Evolutionary conservation across 1,140 invertebrate species (phyloP).

Genomic region (Eufriesea mexicana): DNA sequence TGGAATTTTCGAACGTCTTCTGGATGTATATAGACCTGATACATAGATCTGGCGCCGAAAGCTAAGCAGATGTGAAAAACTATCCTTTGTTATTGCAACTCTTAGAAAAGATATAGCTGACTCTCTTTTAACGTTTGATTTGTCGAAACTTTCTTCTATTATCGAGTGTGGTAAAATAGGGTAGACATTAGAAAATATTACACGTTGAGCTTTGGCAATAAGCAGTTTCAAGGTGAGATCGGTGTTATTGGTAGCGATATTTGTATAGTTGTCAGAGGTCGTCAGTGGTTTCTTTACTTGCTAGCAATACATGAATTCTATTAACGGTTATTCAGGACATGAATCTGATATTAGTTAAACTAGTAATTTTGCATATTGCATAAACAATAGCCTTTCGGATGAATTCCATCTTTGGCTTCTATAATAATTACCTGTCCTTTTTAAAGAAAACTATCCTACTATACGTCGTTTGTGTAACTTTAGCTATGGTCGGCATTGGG

Average conservation of each 20-base stretch:
- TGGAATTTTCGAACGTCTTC: conserved; percentile 20
- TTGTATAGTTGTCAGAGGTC: background rate
- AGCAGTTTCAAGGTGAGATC: background rate
- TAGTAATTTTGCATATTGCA: background rate
- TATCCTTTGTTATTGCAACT: background rate
- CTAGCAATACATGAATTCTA: no score
- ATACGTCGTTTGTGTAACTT: no score
- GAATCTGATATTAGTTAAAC: conserved; percentile 7
- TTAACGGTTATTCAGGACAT: no score
- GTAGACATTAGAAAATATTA: conserved; percentile 20
- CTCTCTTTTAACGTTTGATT: background rate
- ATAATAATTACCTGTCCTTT: no score
- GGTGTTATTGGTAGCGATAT: background rate
- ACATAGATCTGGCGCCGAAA: no score
- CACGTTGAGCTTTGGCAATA: background rate
- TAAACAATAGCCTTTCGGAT: background rate
- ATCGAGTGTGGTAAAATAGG: no score
- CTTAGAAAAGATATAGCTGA: background rate
- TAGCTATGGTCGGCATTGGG: no score
- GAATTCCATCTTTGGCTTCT: background rate
- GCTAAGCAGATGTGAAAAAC: background rate
- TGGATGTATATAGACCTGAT: conserved; percentile 2
- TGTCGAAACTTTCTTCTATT: background rate
- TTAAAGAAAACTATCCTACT: no score
- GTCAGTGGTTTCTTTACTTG: background rate